phyloP scores from a whole-genome alignment of 2,888 invertebrate genomes.

The Coecobrya sp. region DNA sequence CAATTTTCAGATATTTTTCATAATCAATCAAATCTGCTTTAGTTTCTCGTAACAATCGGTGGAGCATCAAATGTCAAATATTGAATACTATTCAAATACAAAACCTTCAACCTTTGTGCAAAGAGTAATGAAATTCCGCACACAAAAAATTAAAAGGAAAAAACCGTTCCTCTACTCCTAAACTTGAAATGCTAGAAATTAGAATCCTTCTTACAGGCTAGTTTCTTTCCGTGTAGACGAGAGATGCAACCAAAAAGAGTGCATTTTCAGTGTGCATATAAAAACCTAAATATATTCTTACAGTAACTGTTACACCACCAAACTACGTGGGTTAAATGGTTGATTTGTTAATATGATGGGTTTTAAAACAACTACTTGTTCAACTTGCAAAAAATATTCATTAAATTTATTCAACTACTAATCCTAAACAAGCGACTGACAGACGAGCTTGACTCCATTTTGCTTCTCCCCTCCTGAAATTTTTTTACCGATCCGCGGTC shows the following conservation, averaged over 20 bases:
- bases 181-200: background rate
- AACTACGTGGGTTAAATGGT: constrained; percentile 16
- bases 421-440: background rate
- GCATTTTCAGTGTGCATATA: background rate
- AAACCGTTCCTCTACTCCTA: constrained; percentile 4
- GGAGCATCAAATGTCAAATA: no score
- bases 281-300: background rate
- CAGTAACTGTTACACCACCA: constrained; percentile 10
- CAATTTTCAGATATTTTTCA: no score
- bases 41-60: no score
- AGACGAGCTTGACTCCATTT: background rate
- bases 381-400: background rate
- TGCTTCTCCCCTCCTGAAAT: background rate
- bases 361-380: background rate
- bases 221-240: background rate
- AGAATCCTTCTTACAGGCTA: background rate
- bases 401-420: background rate
- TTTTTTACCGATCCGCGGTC: constrained; percentile 5
- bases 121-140: background rate
- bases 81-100: no score
- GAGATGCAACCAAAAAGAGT: background rate
- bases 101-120: no score
- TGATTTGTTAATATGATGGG: background rate
- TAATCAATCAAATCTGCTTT: no score
- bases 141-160: background rate